phyloP scores from a whole-genome alignment of 2,797 vertebrate species.

The Arrhamphus sclerolepis region DNA sequence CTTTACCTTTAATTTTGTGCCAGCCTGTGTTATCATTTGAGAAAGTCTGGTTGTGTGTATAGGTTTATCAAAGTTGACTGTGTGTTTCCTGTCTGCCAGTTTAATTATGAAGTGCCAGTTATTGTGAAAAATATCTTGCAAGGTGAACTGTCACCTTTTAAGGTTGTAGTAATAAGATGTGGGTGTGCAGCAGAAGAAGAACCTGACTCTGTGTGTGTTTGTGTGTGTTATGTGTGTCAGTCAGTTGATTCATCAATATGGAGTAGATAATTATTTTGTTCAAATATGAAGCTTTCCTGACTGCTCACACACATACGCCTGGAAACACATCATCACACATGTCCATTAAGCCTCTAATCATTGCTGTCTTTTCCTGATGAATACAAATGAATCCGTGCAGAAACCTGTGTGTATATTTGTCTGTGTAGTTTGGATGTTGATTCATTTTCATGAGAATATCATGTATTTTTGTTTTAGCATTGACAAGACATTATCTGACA shows the following conservation, averaged over 20 bases:
- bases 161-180: constrained; percentile 26
- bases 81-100: constrained; percentile 57
- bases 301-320: constrained; percentile 57
- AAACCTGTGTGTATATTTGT: constrained; percentile 5
- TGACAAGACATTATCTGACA: constrained; percentile 43
- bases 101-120: constrained; percentile 63
- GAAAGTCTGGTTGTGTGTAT: constrained; percentile 21
- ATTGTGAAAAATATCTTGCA: constrained; percentile 47
- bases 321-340: constrained; percentile 65
- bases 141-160: constrained; percentile 50
- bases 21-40: constrained; percentile 38
- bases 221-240: constrained; percentile 25
- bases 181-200: background rate
- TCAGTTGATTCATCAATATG: constrained; percentile 60
- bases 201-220: constrained; percentile 1
- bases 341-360: constrained; percentile 71
- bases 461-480: constrained; percentile 37
- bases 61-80: constrained; percentile 54
- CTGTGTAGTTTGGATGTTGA: constrained; percentile 28
- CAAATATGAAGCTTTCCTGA: constrained; percentile 61
- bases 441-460: constrained; percentile 55
- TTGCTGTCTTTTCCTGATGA: constrained; percentile 66
- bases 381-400: constrained; percentile 52
- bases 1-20: constrained; percentile 23
- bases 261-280: constrained; percentile 72